A percentile compares a stretch with the other conserved stretches of the same genome.
These are phyloP conservation scores for Dinomys branickii DNA, from an alignment of 2,113 vertebrate species.

Conservation along the genomic window DNA sequence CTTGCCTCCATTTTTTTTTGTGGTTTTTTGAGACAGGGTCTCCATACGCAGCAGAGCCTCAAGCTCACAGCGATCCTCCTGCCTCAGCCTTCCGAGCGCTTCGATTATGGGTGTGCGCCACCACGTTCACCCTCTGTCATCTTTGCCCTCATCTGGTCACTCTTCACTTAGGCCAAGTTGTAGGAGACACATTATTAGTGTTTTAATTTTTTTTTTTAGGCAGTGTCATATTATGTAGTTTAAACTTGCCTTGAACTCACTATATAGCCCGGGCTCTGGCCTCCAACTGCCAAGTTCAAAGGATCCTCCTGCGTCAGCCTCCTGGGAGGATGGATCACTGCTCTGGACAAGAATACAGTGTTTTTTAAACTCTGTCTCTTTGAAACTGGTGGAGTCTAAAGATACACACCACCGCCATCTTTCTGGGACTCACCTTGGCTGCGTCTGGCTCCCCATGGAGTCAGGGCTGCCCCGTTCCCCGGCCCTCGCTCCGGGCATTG, in stretches of 20 bases:
- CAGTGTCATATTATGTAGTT: neutral
- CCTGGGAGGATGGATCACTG: neutral
- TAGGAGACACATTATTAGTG: too few relatives aligned
- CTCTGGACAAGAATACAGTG: neutral
- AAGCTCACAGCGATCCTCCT: neutral
- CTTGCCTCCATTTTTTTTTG: neutral
- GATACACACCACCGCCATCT: neutral
- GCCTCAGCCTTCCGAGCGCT: neutral
- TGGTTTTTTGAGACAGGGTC: neutral
- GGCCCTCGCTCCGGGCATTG: neutral
- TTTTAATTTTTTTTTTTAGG: neutral
- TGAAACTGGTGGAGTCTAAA: neutral
- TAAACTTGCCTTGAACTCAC: neutral
- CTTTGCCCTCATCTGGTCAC: neutral
- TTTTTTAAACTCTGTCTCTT: neutral
- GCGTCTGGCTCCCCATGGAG: neutral
- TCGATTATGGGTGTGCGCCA: neutral
- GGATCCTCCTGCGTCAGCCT: neutral
- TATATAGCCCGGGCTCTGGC: neutral
- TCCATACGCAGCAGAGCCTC: neutral
- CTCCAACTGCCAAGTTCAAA: neutral
- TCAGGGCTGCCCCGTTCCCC: too few relatives aligned
- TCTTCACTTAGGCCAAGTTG: neutral
- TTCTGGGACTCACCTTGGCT: neutral
- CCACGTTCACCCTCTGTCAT: neutral